Evolutionary conservation across 2,888 invertebrate species (phyloP).

Genomic region (Caenorhabditis sulstoni): DNA sequence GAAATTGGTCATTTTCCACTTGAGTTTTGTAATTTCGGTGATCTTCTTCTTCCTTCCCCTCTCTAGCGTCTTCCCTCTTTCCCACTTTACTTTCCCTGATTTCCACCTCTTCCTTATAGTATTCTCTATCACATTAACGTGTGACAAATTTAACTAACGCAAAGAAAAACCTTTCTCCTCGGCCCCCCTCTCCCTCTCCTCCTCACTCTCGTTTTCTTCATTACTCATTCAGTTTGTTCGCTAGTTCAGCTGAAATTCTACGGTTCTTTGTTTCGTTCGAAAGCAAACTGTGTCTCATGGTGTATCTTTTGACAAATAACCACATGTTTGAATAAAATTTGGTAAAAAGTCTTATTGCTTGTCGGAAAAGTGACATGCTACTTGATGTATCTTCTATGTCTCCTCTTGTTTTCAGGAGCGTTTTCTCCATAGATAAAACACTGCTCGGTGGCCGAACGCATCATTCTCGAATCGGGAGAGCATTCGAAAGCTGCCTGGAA

Average conservation of each 20-base stretch:
- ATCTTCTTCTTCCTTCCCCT: conserved; percentile 3
- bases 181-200: not conserved
- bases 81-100: not conserved
- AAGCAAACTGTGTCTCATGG: too few species aligned
- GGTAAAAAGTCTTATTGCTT: not conserved
- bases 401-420: conserved; percentile 16
- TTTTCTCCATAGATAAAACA: conserved; percentile 21
- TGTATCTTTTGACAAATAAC: too few species aligned
- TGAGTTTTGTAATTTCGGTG: conserved; percentile 52
- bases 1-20: not conserved
- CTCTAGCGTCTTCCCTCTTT: not conserved
- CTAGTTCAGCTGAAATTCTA: conserved; percentile 37
- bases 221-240: conserved; percentile 37
- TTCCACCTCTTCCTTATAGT: conserved; percentile 17
- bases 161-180: conserved; percentile 10
- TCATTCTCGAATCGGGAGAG: conserved; percentile 12
- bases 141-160: conserved; percentile 24
- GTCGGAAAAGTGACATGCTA: not conserved
- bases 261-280: conserved; percentile 8
- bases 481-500: conserved; percentile 24
- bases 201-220: not conserved
- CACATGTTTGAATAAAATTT: not conserved
- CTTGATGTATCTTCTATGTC: not conserved
- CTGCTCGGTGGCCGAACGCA: conserved; percentile 13
- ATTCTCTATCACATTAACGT: conserved; percentile 50